Percentiles rank a stretch among this genome's conserved stretches.
These are phyloP conservation scores for Drosophila navojoa DNA, from an alignment of 1,140 invertebrate genomes.

Conservation along the genomic window DNA sequence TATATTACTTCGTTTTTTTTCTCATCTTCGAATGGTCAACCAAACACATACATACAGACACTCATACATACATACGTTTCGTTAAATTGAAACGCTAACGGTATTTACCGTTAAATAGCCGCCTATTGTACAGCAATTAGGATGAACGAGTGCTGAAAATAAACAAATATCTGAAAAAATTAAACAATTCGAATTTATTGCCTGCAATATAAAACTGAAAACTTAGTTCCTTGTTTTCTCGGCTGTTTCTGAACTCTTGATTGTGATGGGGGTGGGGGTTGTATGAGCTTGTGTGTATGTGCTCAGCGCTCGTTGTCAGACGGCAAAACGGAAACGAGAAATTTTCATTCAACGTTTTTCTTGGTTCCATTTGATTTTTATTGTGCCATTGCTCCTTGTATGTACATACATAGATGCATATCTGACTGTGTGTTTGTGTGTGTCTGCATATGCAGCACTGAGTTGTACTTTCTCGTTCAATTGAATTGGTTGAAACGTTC, in stretches of 20 bases:
- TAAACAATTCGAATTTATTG: neutral
- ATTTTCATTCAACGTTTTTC: slow-evolving; percentile 53
- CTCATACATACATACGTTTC: slow-evolving; percentile 4
- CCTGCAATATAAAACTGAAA: slow-evolving; percentile 18
- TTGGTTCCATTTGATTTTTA: slow-evolving; percentile 53
- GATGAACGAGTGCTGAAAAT: neutral
- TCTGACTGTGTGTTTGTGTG: neutral
- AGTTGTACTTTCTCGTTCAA: slow-evolving; percentile 1
- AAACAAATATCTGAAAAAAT: slow-evolving; percentile 8
- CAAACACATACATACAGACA: slow-evolving; percentile 13
- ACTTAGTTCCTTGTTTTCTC: slow-evolving; percentile 11
- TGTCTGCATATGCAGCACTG: neutral
- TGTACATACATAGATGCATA: neutral
- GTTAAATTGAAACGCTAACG: slow-evolving; percentile 30
- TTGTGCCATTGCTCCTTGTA: slow-evolving; percentile 51
- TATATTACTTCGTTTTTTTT: slow-evolving; percentile 13
- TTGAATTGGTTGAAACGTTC: neutral
- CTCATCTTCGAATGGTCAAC: slow-evolving; percentile 17
- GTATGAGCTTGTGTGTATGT: neutral
- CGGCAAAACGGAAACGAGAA: slow-evolving; percentile 49
- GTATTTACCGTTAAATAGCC: slow-evolving; percentile 40
- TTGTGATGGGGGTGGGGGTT: slow-evolving; percentile 1
- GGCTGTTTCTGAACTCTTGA: neutral
- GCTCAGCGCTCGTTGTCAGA: slow-evolving; percentile 14
- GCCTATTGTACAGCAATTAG: slow-evolving; percentile 46